These are phyloP conservation scores for Cherax quadricarinatus DNA, from an alignment of 1,140 invertebrate genomes.

Conservation along the genomic window DNA sequence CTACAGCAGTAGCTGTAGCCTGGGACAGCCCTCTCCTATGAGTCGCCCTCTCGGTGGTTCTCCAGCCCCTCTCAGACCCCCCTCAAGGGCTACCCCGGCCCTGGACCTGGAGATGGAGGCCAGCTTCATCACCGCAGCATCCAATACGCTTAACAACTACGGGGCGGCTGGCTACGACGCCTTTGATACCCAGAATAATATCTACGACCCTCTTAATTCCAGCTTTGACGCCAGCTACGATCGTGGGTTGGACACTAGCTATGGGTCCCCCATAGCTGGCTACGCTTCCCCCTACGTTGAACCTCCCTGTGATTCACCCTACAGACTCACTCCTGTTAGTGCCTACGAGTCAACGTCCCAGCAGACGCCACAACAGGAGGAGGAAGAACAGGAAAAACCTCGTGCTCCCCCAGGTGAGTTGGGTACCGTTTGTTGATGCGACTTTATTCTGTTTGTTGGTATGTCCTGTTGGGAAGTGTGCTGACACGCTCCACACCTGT, in stretches of 20 bases:
- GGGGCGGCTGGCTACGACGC: constrained; percentile 34
- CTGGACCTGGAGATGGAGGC: constrained; percentile 36
- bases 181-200: constrained; percentile 35
- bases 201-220: constrained; percentile 39
- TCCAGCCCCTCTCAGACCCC: constrained; percentile 31
- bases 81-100: constrained; percentile 42
- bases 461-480: too few relatives aligned
- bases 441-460: too few relatives aligned
- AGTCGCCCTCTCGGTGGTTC: constrained; percentile 46
- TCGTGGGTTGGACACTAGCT: constrained; percentile 43
- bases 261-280: constrained; percentile 29
- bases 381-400: constrained; percentile 24
- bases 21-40: constrained; percentile 60
- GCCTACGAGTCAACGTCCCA: constrained; percentile 38
- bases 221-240: constrained; percentile 54
- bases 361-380: not conserved
- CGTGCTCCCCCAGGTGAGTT: constrained; percentile 54
- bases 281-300: constrained; percentile 56
- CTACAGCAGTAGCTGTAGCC: constrained; percentile 58
- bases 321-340: not conserved
- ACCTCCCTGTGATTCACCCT: constrained; percentile 34
- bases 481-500: too few relatives aligned
- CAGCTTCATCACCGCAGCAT: constrained; percentile 45
- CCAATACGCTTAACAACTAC: constrained; percentile 60
- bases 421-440: not conserved